Conservation (phyloP, 2,797 vertebrate species). For the Sebastes paucispinis region DNA sequence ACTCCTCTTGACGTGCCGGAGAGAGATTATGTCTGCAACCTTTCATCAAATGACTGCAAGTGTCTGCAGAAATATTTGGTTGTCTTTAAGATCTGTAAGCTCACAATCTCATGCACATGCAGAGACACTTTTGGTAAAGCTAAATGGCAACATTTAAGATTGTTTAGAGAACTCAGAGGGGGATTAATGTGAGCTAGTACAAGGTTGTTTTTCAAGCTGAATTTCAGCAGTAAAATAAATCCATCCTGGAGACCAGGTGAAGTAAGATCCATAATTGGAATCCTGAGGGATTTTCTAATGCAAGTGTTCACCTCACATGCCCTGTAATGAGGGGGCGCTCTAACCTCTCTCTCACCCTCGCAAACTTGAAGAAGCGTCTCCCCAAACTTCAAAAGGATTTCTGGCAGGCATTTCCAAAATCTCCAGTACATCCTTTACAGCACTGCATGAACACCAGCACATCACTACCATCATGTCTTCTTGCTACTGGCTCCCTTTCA, state of each 20-base stretch:
- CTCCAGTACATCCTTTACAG: not conserved
- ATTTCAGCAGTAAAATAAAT: not conserved
- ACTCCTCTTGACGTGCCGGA: not conserved
- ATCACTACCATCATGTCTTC: not conserved
- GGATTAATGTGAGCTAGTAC: not conserved
- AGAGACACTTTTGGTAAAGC: not conserved
- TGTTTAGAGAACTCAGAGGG: not conserved
- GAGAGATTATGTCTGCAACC: not conserved
- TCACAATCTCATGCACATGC: not conserved
- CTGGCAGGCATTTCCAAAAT: not conserved
- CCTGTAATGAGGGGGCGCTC: not conserved
- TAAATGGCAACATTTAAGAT: not conserved
- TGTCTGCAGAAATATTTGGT: not conserved
- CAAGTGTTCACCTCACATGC: not conserved
- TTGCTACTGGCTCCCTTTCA: not conserved
- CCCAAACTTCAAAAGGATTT: conserved; percentile 27
- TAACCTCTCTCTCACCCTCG: not conserved
- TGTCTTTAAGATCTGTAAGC: not conserved
- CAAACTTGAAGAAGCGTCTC: conserved; percentile 2
- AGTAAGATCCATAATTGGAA: conserved; percentile 20
- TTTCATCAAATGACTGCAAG: not conserved
- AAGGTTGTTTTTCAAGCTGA: not conserved
- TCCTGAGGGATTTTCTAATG: conserved; percentile 5
- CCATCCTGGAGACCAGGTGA: not conserved
- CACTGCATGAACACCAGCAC: not conserved